A percentile compares a stretch with the other conserved stretches of the same genome.
phyloP scores from a whole-genome alignment of 2,797 vertebrate genomes.

The Catharus ustulatus region DNA sequence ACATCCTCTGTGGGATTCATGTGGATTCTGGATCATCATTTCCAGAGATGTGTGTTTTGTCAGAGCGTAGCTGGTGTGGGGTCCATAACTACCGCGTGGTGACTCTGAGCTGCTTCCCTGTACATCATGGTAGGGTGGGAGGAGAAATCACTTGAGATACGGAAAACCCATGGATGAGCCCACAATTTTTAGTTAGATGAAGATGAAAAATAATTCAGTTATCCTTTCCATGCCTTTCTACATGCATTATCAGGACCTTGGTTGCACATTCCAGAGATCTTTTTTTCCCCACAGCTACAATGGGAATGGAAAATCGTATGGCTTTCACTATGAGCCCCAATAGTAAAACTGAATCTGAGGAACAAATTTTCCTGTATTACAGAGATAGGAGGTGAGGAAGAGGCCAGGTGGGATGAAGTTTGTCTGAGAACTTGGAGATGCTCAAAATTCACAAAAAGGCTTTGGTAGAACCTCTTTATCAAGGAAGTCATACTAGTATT shows the following conservation, averaged over 20 bases:
- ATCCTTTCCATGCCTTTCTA: background rate
- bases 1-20: rapidly evolving
- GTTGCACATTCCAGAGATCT: background rate
- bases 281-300: background rate
- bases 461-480: background rate
- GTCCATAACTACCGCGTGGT: rapidly evolving
- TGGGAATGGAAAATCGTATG: background rate
- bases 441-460: background rate
- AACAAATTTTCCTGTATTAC: background rate
- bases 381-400: background rate
- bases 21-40: rapidly evolving
- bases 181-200: background rate
- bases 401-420: background rate
- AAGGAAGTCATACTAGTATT: background rate
- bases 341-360: background rate
- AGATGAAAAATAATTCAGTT: background rate
- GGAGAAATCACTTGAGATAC: rapidly evolving
- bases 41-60: rapidly evolving
- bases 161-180: background rate
- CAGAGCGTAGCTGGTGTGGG: background rate
- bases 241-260: background rate
- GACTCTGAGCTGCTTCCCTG: background rate
- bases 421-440: background rate
- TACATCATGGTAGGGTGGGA: rapidly evolving
- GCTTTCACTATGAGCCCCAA: background rate